These are phyloP conservation scores for Heteronetta atricapilla DNA, from an alignment of 2,113 vertebrate species.

Conservation along the genomic window DNA sequence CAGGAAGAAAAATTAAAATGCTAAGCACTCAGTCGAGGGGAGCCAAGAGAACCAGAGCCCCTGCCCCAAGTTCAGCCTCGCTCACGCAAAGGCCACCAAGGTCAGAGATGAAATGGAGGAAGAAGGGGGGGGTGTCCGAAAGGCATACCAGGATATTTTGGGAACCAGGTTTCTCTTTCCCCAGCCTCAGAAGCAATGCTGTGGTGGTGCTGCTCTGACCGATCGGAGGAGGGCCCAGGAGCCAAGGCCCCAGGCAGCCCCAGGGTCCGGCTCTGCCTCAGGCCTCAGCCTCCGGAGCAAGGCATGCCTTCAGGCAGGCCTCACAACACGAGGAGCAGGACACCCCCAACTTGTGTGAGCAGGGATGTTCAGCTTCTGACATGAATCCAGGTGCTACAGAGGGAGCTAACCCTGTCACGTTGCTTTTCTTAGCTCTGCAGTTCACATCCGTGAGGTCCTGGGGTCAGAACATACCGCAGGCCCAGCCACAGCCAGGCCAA, in stretches of 20 bases:
- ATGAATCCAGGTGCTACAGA: neutral
- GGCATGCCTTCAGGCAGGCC: neutral
- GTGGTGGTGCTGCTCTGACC: neutral
- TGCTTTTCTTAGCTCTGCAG: neutral
- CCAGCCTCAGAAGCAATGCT: neutral
- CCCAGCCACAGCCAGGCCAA: neutral
- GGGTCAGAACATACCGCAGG: accelerated
- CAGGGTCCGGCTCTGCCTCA: neutral
- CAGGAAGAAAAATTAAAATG: neutral
- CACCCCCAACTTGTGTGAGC: accelerated
- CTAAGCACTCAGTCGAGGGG: accelerated
- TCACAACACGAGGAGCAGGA: accelerated
- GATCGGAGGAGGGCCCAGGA: neutral
- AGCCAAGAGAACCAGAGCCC: neutral
- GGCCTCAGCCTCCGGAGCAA: neutral
- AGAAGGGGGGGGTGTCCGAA: neutral
- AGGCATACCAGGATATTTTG: neutral
- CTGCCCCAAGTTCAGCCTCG: neutral
- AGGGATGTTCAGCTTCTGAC: neutral
- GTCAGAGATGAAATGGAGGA: neutral
- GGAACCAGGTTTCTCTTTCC: neutral
- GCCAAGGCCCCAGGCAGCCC: neutral
- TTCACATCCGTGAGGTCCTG: neutral
- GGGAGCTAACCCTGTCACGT: accelerated
- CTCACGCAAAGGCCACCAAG: neutral